Percentiles rank a stretch among this genome's conserved stretches.
Conservation (phyloP, 2,888 invertebrate species). For the Oscheius sp. region DNA sequence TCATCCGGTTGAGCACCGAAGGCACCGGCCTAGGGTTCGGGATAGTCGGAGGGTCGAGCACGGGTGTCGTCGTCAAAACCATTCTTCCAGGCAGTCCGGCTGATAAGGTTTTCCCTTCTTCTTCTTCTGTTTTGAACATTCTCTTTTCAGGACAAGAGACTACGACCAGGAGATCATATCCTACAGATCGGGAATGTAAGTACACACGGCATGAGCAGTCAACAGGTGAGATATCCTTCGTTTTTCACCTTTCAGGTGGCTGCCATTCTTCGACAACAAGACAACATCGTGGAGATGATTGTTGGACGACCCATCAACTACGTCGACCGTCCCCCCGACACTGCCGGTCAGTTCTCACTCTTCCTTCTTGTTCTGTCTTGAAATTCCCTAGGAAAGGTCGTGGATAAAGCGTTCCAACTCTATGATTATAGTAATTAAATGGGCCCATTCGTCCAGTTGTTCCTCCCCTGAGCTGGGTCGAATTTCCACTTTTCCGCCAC, state of each 20-base stretch:
- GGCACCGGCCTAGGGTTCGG: conserved; percentile 86
- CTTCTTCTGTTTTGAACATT: not conserved
- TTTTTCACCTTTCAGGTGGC: conserved; percentile 39
- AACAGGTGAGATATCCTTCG: conserved; percentile 73
- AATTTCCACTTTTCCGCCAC: no score
- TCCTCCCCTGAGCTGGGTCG: no score
- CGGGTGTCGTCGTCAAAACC: conserved; percentile 99
- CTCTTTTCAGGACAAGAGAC: conserved; percentile 83
- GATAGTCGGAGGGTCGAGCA: conserved; percentile 91
- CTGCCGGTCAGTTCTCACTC: conserved; percentile 41
- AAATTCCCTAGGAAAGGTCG: not conserved
- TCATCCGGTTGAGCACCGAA: conserved; percentile 94
- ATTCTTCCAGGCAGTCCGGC: conserved; percentile 96
- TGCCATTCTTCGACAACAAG: conserved; percentile 58
- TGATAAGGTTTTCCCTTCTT: conserved; percentile 80
- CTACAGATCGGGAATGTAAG: conserved; percentile 78
- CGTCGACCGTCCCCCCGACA: conserved; percentile 56
- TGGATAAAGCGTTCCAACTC: not conserved
- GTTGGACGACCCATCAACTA: conserved; percentile 64
- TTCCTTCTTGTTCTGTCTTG: no score
- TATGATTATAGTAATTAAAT: conserved; percentile 1
- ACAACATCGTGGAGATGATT: conserved; percentile 61
- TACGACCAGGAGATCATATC: conserved; percentile 97
- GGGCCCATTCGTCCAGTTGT: not conserved
- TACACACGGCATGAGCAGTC: conserved; percentile 92